Conservation (phyloP, 2,888 invertebrate genomes). For the Slavum lentiscoides region DNA sequence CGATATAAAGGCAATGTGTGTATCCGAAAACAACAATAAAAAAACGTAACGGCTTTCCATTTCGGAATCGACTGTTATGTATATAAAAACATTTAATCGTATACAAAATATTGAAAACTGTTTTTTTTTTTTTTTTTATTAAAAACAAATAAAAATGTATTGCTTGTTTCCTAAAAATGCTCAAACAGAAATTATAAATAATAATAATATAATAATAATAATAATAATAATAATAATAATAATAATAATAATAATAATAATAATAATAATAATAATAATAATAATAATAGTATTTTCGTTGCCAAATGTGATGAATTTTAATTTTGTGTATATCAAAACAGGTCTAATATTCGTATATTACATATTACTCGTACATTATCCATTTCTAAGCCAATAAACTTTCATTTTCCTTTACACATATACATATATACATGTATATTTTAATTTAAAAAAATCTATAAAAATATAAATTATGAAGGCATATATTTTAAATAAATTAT, state of each 20-base stretch:
- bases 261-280: background rate
- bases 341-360: too few species aligned
- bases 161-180: slow-evolving; percentile 10
- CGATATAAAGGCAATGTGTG: background rate
- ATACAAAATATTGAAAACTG: slow-evolving; percentile 19
- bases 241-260: background rate
- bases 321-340: too few species aligned
- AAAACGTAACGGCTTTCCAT: slow-evolving; percentile 24
- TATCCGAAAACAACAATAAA: slow-evolving; percentile 36
- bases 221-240: background rate
- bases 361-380: too few species aligned
- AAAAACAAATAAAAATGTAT: background rate
- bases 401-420: too few species aligned
- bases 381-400: too few species aligned
- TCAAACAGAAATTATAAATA: background rate
- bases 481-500: too few species aligned
- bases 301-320: too few species aligned
- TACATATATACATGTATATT: too few species aligned
- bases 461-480: too few species aligned
- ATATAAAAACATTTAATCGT: background rate
- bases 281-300: too few species aligned
- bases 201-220: background rate
- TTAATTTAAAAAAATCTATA: too few species aligned
- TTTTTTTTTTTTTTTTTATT: too few species aligned
- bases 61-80: background rate